Percentiles rank a stretch among this genome's conserved stretches.
phyloP scores from a whole-genome alignment of 2,888 invertebrate species.

The Pseudeuparius sepicola region DNA sequence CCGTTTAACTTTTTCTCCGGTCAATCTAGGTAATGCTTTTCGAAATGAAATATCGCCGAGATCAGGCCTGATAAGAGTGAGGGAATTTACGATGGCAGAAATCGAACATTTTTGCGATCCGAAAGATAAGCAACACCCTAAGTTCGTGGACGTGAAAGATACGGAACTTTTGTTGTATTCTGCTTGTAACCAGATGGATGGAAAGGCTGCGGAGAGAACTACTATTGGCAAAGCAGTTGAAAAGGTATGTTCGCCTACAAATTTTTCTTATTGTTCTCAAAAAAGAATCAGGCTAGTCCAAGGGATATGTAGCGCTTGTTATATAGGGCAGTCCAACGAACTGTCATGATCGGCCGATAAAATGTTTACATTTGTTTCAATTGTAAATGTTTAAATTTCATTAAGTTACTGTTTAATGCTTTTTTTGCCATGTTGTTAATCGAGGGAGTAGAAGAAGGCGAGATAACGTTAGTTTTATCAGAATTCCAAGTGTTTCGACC shows the following conservation, averaged over 20 bases:
- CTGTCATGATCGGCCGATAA: no score
- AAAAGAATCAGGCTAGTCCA: no score
- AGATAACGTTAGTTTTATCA: no score
- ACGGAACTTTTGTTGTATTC: slow-evolving; percentile 79
- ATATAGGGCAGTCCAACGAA: no score
- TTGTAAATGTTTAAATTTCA: no score
- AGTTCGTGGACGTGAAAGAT: slow-evolving; percentile 70
- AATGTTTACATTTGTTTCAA: no score
- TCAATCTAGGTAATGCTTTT: slow-evolving; percentile 68
- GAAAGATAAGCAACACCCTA: slow-evolving; percentile 73
- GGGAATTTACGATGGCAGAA: slow-evolving; percentile 99
- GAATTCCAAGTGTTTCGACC: no score
- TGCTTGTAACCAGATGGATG: slow-evolving; percentile 96
- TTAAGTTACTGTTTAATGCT: no score
- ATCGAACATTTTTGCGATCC: slow-evolving; percentile 99
- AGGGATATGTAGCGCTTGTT: no score
- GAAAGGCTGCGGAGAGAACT: slow-evolving; percentile 67
- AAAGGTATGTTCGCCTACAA: slow-evolving; percentile 45
- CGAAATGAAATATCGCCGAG: slow-evolving; percentile 99
- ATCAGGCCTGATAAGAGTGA: slow-evolving; percentile 87
- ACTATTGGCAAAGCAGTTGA: slow-evolving; percentile 85
- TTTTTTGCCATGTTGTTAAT: no score
- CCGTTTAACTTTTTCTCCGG: background rate
- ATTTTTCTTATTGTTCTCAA: no score
- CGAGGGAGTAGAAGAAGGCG: no score